A percentile compares a stretch with the other conserved stretches of the same genome.
Evolutionary conservation across 2,888 invertebrate species (phyloP).

Genomic region (Catocala sponsa): DNA sequence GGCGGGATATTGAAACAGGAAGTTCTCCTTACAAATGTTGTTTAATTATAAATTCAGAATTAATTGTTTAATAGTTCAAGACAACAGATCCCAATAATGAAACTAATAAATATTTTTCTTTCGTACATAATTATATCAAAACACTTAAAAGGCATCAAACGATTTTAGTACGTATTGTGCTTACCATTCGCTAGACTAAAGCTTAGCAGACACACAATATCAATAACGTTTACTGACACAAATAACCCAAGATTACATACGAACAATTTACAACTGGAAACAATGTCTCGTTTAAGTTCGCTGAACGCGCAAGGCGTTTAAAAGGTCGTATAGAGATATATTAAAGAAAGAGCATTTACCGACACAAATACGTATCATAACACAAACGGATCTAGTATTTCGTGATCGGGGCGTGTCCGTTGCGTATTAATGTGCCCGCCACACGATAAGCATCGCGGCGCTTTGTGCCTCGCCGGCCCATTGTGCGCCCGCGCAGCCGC

Average conservation of each 20-base stretch:
- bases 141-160: background rate
- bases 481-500: conserved; percentile 74
- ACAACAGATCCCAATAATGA: too few species aligned
- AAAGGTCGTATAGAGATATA: conserved; percentile 52
- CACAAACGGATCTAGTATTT: conserved; percentile 82
- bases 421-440: conserved; percentile 81
- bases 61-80: too few species aligned
- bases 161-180: conserved; percentile 16
- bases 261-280: conserved; percentile 36
- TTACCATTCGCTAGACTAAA: background rate
- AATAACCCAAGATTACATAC: conserved; percentile 18
- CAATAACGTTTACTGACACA: conserved; percentile 20
- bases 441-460: conserved; percentile 76
- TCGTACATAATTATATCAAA: too few species aligned
- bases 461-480: conserved; percentile 82
- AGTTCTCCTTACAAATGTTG: too few species aligned
- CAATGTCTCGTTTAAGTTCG: conserved; percentile 42
- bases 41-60: too few species aligned
- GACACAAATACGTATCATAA: conserved; percentile 65
- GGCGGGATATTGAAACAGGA: too few species aligned
- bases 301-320: conserved; percentile 21
- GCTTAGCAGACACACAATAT: conserved; percentile 7
- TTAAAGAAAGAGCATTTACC: conserved; percentile 68
- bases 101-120: too few species aligned
- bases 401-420: conserved; percentile 82